These are phyloP conservation scores for Lymantria monacha DNA, from an alignment of 2,888 invertebrate species.

Conservation along the genomic window DNA sequence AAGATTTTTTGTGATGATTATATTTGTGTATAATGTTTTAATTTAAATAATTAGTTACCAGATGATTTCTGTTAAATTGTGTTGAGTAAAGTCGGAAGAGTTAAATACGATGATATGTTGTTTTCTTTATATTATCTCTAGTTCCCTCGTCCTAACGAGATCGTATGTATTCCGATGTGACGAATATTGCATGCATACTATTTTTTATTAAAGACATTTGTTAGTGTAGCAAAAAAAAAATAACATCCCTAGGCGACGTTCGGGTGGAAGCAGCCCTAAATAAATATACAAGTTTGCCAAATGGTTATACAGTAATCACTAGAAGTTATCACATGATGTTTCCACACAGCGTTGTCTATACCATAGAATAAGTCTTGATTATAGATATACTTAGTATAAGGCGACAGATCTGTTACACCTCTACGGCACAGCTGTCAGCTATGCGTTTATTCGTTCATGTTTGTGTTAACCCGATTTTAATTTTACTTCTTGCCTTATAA, in stretches of 20 bases:
- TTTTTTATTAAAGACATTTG: conserved; percentile 43
- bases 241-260: conserved; percentile 44
- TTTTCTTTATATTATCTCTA: conserved; percentile 63
- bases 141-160: conserved; percentile 58
- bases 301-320: conserved; percentile 11
- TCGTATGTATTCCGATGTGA: conserved; percentile 30
- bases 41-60: conserved; percentile 78
- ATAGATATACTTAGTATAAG: conserved; percentile 70
- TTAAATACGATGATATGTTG: conserved; percentile 71
- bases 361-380: conserved; percentile 57
- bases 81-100: conserved; percentile 74
- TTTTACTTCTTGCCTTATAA: background rate
- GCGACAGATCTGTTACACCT: conserved; percentile 73
- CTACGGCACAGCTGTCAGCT: conserved; percentile 67
- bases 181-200: conserved; percentile 42
- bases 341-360: conserved; percentile 31
- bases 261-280: conserved; percentile 24
- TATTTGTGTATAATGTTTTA: conserved; percentile 73
- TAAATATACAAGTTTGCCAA: conserved; percentile 6
- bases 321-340: conserved; percentile 18
- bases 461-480: conserved; percentile 10
- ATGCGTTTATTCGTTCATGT: conserved; percentile 58
- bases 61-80: conserved; percentile 73
- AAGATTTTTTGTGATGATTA: conserved; percentile 71
- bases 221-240: conserved; percentile 66